Evolutionary conservation across 2,797 vertebrate species (phyloP).

Genomic region (Gymnopithys bicolor): DNA sequence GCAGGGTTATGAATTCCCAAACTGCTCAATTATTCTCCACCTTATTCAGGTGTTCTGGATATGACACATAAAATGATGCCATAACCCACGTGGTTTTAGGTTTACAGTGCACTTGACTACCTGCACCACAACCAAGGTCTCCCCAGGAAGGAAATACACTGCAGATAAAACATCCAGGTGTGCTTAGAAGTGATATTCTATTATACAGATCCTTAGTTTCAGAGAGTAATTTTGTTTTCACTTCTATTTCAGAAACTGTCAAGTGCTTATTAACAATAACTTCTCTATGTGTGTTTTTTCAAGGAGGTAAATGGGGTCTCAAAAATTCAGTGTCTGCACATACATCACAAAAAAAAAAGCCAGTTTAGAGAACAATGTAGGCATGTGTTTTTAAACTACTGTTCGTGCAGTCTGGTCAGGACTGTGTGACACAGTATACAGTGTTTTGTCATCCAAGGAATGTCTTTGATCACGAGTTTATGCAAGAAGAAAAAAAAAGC

Average conservation of each 20-base stretch:
- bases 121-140: neutral
- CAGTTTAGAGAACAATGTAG: constrained; percentile 73
- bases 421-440: constrained; percentile 82
- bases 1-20: neutral
- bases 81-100: neutral
- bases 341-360: constrained; percentile 25
- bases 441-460: constrained; percentile 90
- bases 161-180: neutral
- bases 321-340: constrained; percentile 55
- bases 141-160: neutral
- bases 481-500: constrained; percentile 77
- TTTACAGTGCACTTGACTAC: neutral
- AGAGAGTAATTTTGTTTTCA: neutral
- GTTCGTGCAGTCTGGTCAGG: constrained; percentile 73
- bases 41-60: neutral
- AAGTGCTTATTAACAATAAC: neutral
- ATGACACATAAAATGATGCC: neutral
- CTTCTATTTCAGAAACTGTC: neutral
- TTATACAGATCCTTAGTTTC: neutral
- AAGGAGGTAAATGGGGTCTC: neutral
- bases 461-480: constrained; percentile 90
- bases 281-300: neutral
- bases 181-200: neutral
- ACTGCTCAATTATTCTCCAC: neutral
- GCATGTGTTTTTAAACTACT: constrained; percentile 79